Evolutionary conservation across 2,113 vertebrate species (phyloP), one percentile per base, ranked within the genome.

Genomic region (Dromas ardeola): DNA sequence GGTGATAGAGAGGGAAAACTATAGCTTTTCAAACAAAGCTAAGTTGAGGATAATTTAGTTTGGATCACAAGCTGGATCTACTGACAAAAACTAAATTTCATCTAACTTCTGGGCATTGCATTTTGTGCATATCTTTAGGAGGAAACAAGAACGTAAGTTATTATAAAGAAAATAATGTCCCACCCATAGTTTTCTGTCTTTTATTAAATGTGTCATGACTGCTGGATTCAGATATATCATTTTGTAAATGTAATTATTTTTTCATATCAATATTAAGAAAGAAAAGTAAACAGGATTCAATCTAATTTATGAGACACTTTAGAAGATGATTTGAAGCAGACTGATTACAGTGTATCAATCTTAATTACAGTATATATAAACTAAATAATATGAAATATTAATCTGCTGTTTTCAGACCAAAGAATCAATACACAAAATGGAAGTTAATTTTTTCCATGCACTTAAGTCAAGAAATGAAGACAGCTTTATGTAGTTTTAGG

Each of bases 361-460:
- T 93, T 95, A 97, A 96, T 97, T 97, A 94, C 30, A 69, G 69
- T 84, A 52, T 47, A 69, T 52, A 70, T 86, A 82, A 93, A 95
- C n/a, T 69, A 97, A 93, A 92, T 94, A 94, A 90, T 93, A 77
- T 85, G 80, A 97, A 97, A 91, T 81, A 93, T 89, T 94, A 97
- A 85, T 94, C 56, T 85, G 29, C 88, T 96, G 40, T 70, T 91
- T 97, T 83, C 72, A 97, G 95, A 95, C 70, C 59, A 78, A 76
- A 95, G 45, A 94, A 85, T 93, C 95, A 96, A 95, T 94, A 96
- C 18, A 45, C 42, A 30, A 63, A 53, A 81, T 70, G 29, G 22
- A 93, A 94, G 82, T 73, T 96, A 72, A 36, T 73, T 93, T 79
- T 77, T 43, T 38, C 79, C 11, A 10, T 88, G 67, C 89, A 93